Base-by-base conservation (phyloP, 1,140 invertebrate genomes). In the Brachionus asplanchnoidis region DNA sequence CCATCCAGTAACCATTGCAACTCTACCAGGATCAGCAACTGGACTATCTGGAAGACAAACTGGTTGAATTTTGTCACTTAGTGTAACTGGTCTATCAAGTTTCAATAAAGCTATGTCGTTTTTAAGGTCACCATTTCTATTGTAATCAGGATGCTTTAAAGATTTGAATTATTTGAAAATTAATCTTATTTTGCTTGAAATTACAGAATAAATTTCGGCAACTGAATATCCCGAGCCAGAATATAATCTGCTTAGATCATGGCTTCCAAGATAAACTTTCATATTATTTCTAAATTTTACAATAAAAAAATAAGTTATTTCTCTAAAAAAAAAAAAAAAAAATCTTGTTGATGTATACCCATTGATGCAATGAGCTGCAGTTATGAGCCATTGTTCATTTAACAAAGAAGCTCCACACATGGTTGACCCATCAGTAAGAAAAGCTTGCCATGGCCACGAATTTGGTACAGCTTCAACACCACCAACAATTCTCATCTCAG, bases 101-200 rank as follows among this genome's bases (percentile, higher is more conserved):
- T 87, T 89, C 0, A 94, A 36, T 1, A 95, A 87, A 0, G 92
- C 92, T 5, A 94, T 91, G 86, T 94, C 94, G 85, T 93, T 91
- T 85, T 90, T 86, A 28, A 89, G 85, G 0, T 73, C 88, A 4
- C 28, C 53, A 20, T 60, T 36, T 1, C 4, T 1, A 4, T 88
- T 85, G 75, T 89, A 89, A 20, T 14, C 17, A 28, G 50, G 50
- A 82, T 82, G 28, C 79, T 82, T 23, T 32, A 77, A 50, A 50
- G 9, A 4, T n/a, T 60, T 8, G 40, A 53, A 80, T 80, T 17
- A 65, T 56, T 28, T 1, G 40, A 65, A 40, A 26, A n/a, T 26
- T 56, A 14, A 9, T 17, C 17, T 50, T 17, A 26, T 23, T 6
- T 78, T 78, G 0, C 46, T n/a, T 50, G 5, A 56, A 26, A 20